Conservation (phyloP, 2,113 vertebrate species). For the Malurus elegans region DNA sequence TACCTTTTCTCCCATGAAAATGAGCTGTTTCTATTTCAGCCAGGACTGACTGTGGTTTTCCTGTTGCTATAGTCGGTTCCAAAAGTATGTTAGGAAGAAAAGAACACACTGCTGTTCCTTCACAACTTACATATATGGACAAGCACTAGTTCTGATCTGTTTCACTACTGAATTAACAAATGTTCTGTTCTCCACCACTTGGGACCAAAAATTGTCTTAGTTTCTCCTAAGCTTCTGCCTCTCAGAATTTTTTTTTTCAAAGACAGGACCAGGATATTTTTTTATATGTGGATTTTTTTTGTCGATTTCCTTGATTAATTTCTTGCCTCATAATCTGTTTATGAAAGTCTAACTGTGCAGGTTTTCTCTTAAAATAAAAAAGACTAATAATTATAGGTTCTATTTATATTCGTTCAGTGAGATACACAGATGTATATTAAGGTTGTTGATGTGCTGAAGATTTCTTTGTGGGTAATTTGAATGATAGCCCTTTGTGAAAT, state of each 20-base stretch:
- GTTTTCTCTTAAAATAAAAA: not conserved
- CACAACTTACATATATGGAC: not conserved
- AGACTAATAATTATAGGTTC: not conserved
- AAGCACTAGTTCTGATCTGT: not conserved
- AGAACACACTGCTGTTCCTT: not conserved
- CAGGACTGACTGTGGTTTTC: not conserved
- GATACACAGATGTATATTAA: not conserved
- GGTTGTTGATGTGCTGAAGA: not conserved
- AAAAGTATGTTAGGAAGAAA: not conserved
- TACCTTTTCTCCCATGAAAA: slow-evolving; percentile 2
- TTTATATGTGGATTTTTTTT: not conserved
- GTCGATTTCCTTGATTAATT: not conserved
- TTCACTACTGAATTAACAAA: not conserved
- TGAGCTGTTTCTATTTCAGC: slow-evolving; percentile 14
- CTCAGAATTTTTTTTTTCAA: not conserved
- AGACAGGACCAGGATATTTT: not conserved
- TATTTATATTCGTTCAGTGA: not conserved
- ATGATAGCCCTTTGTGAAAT: not conserved
- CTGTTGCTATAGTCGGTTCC: not conserved
- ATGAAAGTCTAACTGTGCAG: not conserved
- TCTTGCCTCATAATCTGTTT: not conserved
- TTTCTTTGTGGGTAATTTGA: not conserved
- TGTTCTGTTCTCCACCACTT: not conserved
- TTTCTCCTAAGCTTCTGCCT: not conserved
- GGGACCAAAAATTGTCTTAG: not conserved